phyloP scores from a whole-genome alignment of 1,140 invertebrate species.

The Holotrichia oblita region DNA sequence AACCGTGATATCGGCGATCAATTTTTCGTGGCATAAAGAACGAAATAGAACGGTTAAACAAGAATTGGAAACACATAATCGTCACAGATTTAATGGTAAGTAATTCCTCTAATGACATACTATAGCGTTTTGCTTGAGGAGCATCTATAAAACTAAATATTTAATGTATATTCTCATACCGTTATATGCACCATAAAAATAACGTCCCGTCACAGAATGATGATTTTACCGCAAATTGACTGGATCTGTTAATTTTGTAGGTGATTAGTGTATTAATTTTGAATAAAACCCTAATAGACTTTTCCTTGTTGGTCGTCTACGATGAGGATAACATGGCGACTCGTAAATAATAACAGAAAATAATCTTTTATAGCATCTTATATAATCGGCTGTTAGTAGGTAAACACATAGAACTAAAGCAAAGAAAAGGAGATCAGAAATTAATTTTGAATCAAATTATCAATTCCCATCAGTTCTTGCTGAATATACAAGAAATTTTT shows the following conservation, averaged over 20 bases:
- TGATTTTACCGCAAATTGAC: neutral
- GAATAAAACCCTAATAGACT: neutral
- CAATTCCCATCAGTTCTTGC: too few relatives aligned
- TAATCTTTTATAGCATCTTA: too few relatives aligned
- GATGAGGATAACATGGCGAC: too few relatives aligned
- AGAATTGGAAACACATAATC: neutral
- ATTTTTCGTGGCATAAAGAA: neutral
- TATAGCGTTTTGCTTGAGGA: slow-evolving; percentile 18
- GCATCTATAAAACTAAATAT: slow-evolving; percentile 21
- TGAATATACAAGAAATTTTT: too few relatives aligned
- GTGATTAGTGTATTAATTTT: slow-evolving; percentile 1
- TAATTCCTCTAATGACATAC: slow-evolving; percentile 29
- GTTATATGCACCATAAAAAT: slow-evolving; percentile 8
- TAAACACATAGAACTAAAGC: too few relatives aligned
- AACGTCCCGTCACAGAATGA: neutral
- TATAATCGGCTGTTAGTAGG: too few relatives aligned
- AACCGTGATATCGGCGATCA: neutral
- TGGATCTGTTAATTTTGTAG: slow-evolving; percentile 25
- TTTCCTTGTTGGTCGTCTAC: neutral
- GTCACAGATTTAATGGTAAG: neutral
- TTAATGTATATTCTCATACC: slow-evolving; percentile 2
- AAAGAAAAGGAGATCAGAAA: too few relatives aligned
- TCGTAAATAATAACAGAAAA: too few relatives aligned
- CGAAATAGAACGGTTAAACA: slow-evolving; percentile 8
- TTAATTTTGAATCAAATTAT: too few relatives aligned